Evolutionary conservation across 1,140 invertebrate species (phyloP).

Genomic region (Heliconius melpomene): DNA sequence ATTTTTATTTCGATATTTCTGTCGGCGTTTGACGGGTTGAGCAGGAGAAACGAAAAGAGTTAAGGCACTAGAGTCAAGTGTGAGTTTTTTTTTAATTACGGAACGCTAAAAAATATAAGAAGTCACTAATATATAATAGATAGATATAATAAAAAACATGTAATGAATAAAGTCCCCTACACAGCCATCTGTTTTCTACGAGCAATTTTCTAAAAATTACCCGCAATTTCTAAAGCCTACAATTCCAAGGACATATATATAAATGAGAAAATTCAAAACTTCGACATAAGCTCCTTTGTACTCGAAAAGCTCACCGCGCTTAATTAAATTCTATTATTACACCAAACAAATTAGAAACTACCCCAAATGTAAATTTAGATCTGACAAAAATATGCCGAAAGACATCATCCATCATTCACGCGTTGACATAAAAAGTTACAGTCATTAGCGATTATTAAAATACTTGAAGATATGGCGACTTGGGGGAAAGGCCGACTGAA

Average conservation of each 20-base stretch:
- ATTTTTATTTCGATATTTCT: too few species aligned
- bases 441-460: conserved; percentile 68
- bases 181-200: too few species aligned
- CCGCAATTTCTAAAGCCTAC: too few species aligned
- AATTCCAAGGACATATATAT: neutral
- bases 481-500: neutral
- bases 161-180: too few species aligned
- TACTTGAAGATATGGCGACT: conserved; percentile 32
- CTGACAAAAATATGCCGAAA: conserved; percentile 23
- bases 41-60: too few species aligned
- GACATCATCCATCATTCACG: conserved; percentile 52
- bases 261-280: neutral
- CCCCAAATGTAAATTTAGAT: conserved; percentile 5
- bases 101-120: too few species aligned
- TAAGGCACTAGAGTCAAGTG: too few species aligned
- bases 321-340: conserved; percentile 7
- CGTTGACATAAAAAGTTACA: conserved; percentile 52
- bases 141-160: too few species aligned
- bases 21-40: too few species aligned
- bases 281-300: neutral
- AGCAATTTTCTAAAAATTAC: too few species aligned
- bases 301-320: neutral
- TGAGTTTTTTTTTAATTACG: too few species aligned
- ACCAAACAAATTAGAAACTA: neutral
- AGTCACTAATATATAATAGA: too few species aligned